These are phyloP conservation scores for Empidonax traillii DNA, from an alignment of 2,113 vertebrate species.

Conservation along the genomic window DNA sequence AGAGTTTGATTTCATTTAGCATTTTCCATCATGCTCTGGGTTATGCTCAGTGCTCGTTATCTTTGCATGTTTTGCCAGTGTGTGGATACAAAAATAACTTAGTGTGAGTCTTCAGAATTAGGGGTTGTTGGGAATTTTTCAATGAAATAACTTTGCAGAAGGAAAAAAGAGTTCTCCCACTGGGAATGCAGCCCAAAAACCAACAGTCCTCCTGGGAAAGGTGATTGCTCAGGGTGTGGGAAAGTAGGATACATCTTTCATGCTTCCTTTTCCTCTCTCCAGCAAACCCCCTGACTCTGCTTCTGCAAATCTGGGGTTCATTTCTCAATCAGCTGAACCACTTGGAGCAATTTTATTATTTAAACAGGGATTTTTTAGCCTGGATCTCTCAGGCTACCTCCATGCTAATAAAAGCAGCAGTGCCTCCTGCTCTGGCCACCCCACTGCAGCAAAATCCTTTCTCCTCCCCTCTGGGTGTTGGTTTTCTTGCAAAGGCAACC, in stretches of 20 bases:
- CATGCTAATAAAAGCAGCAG: neutral
- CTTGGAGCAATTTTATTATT: neutral
- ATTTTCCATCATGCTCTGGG: neutral
- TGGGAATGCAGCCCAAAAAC: neutral
- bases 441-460: neutral
- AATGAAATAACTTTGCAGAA: neutral
- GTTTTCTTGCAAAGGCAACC: neutral
- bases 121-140: neutral
- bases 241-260: rapidly evolving
- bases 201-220: neutral
- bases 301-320: neutral
- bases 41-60: neutral
- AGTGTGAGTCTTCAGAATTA: neutral
- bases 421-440: neutral
- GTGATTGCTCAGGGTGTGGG: neutral
- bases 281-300: neutral
- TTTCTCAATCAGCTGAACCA: neutral
- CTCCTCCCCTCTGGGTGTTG: neutral
- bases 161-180: neutral
- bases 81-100: neutral
- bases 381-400: rapidly evolving
- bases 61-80: neutral
- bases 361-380: neutral
- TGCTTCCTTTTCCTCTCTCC: neutral
- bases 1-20: neutral